Evolutionary conservation across 2,797 vertebrate genomes (phyloP).

Genomic region (Pseudochirops cupreus): DNA sequence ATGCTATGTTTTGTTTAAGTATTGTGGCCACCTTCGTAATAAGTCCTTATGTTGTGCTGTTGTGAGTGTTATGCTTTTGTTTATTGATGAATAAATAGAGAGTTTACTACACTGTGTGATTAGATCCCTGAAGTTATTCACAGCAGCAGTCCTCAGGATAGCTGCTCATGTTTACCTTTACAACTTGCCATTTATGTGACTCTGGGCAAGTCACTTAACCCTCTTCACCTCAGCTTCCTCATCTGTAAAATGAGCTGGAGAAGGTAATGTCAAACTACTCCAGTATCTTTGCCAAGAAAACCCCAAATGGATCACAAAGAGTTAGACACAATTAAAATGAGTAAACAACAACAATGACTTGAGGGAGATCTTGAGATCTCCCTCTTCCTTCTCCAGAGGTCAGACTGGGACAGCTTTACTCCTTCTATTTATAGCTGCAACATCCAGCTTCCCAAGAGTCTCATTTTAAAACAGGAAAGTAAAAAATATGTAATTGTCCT

Average conservation of each 20-base stretch:
- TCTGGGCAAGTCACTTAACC: background rate
- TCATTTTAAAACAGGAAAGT: slow-evolving; percentile 36
- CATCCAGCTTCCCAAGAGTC: background rate
- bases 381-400: background rate
- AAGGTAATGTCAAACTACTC: background rate
- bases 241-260: background rate
- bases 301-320: background rate
- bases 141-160: no score
- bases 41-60: no score
- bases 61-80: no score
- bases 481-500: background rate
- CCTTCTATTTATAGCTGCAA: background rate
- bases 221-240: background rate
- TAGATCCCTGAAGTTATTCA: no score
- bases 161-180: no score
- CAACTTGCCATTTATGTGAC: background rate
- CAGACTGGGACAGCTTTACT: background rate
- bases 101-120: no score
- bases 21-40: no score
- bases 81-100: no score
- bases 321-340: background rate
- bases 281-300: background rate
- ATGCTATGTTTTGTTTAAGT: no score
- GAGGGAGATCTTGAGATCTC: background rate
- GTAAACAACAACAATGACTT: background rate